Evolutionary conservation across 2,888 invertebrate genomes (phyloP).

Genomic region (Ectropis crepuscularia): DNA sequence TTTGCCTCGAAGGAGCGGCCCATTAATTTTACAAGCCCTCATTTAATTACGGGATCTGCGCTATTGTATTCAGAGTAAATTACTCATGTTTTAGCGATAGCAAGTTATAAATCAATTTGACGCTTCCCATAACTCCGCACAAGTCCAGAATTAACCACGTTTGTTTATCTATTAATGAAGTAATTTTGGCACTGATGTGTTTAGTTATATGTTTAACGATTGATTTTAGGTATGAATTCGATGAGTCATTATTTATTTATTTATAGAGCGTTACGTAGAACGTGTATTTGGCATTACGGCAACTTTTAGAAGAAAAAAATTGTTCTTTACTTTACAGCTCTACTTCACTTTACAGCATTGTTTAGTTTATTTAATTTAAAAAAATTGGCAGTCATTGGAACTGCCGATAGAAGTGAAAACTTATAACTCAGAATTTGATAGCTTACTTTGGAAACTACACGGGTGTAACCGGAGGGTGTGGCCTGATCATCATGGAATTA

Average conservation of each 20-base stretch:
- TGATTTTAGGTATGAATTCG: not conserved
- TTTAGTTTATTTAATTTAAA: too few species aligned
- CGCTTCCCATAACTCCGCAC: conserved; percentile 14
- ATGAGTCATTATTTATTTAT: not conserved
- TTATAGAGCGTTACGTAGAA: not conserved
- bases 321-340: too few species aligned
- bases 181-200: conserved; percentile 10
- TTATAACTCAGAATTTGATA: too few species aligned
- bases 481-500: too few species aligned
- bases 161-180: conserved; percentile 15
- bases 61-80: conserved; percentile 14
- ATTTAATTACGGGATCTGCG: conserved; percentile 19
- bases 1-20: conserved; percentile 7
- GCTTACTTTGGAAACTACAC: too few species aligned
- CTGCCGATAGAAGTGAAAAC: too few species aligned
- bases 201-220: conserved; percentile 6
- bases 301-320: too few species aligned
- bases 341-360: too few species aligned
- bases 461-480: too few species aligned
- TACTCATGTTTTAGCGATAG: conserved; percentile 18
- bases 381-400: too few species aligned
- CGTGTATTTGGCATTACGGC: too few species aligned
- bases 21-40: conserved; percentile 23
- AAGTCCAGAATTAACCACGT: not conserved
- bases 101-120: conserved; percentile 25